Evolutionary conservation across 2,113 vertebrate genomes (phyloP).

Genomic region (Poecile atricapillus): DNA sequence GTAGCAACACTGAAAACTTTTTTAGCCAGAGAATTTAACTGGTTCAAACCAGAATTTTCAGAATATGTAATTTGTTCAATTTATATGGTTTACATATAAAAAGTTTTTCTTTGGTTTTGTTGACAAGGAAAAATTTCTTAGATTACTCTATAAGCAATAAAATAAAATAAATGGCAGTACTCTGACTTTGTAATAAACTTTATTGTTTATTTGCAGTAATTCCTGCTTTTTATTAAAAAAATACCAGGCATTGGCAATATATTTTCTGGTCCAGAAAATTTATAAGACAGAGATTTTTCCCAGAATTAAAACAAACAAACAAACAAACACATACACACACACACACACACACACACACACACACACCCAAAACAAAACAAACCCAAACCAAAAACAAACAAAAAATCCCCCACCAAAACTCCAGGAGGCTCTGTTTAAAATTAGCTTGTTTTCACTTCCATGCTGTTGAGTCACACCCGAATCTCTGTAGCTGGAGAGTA

Average conservation of each 20-base stretch:
- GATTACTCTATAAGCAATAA: background rate
- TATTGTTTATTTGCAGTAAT: background rate
- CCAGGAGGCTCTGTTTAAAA: background rate
- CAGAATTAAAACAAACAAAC: background rate
- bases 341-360: too few relatives aligned
- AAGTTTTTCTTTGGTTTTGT: background rate
- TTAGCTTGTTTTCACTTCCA: background rate
- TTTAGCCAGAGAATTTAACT: background rate
- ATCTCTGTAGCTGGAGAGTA: background rate
- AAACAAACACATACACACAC: too few relatives aligned
- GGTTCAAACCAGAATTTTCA: background rate
- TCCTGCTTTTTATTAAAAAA: background rate
- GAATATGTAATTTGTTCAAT: background rate
- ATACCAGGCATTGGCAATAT: background rate
- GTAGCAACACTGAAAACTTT: background rate
- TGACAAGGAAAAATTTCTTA: background rate
- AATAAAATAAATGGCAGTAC: background rate
- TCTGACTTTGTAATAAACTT: background rate
- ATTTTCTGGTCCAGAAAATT: background rate
- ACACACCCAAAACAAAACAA: fast-evolving
- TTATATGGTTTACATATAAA: background rate
- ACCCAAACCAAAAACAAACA: background rate
- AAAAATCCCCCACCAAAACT: background rate
- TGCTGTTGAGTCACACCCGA: background rate
- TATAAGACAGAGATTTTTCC: background rate